Base-by-base conservation (phyloP, 2,797 vertebrate species). In the Pipistrellus kuhlii region DNA sequence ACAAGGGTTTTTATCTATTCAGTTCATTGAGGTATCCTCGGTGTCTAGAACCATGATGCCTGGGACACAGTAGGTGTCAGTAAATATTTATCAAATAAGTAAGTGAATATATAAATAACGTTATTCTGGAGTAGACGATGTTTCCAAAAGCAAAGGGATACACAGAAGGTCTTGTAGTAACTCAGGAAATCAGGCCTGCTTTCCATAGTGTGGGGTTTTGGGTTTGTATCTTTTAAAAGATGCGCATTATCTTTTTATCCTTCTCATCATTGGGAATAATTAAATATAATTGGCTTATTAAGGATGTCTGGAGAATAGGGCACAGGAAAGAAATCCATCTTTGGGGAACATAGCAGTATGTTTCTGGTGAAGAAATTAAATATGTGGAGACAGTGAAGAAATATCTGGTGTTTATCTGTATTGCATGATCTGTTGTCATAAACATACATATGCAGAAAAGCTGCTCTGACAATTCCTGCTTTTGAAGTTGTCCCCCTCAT, bases 181-280 rank as follows among this genome's bases (percentile, higher is more conserved):
- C 81, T 91, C 35, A 73, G 69, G 77, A 71, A 86, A 73, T 81
- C 25, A 85, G 66, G 55, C 1, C 25, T 81, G 2, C 17, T 95
- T 86, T 80, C 27, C 25, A 83, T 72, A 64, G 35, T 10, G 1
- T 69, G 20, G 8, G 6, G 32, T 69, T 55, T 62, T 62, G 12
- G 59, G 59, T 62, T 68, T 83, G 75, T 6, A 4, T 44, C 35
- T 38, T 69, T 75, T 25, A n/a, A 78, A 90, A 90, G 84, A 62
- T 48, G 7, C 81, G 27, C 44, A 77, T 72, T 94, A 59, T 85
- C 23, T 82, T 48, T 85, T 85, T 88, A 88, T 77, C n/a, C 12
- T 30, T 95, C 87, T 80, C 44, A 27, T 80, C 88, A 87, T 76
- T 93, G 64, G 62, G 72, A 90, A 30, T 78, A 78, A 77, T 68